Percentiles rank a stretch among this genome's conserved stretches.
Evolutionary conservation across 1,140 invertebrate genomes (phyloP).

Genomic region (Drosophila bocqueti): DNA sequence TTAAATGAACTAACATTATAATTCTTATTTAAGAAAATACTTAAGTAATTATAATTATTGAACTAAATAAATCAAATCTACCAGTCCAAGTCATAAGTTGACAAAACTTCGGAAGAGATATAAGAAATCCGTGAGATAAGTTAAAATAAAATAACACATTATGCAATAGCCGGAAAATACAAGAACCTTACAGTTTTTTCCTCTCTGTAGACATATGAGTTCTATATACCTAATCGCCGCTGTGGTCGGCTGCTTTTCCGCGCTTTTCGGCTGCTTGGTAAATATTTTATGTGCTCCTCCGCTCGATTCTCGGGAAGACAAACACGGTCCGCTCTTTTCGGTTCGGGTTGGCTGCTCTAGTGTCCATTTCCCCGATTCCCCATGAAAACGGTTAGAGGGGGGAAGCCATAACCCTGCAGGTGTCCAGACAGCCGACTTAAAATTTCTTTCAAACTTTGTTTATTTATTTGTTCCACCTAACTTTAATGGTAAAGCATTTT

Average conservation of each 20-base stretch:
- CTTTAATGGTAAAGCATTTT: slow-evolving; percentile 24
- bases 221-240: slow-evolving; percentile 23
- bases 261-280: slow-evolving; percentile 44
- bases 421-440: slow-evolving; percentile 3
- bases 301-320: slow-evolving; percentile 67
- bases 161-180: not conserved
- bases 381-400: slow-evolving; percentile 32
- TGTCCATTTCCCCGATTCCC: slow-evolving; percentile 28
- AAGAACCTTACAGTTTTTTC: not conserved
- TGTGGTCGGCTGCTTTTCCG: slow-evolving; percentile 58
- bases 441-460: slow-evolving; percentile 9
- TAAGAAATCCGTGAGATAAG: not conserved
- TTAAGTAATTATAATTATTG: too few species aligned
- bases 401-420: slow-evolving; percentile 19
- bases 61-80: too few species aligned
- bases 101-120: not conserved
- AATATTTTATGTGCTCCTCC: slow-evolving; percentile 66
- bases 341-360: slow-evolving; percentile 56
- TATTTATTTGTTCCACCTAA: slow-evolving; percentile 11
- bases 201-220: slow-evolving; percentile 17
- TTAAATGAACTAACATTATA: not conserved
- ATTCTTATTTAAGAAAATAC: too few species aligned
- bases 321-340: slow-evolving; percentile 41
- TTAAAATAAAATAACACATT: not conserved
- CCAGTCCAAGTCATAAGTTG: not conserved